Evolutionary conservation across 2,797 vertebrate genomes (phyloP).

Genomic region (Avahi laniger): DNA sequence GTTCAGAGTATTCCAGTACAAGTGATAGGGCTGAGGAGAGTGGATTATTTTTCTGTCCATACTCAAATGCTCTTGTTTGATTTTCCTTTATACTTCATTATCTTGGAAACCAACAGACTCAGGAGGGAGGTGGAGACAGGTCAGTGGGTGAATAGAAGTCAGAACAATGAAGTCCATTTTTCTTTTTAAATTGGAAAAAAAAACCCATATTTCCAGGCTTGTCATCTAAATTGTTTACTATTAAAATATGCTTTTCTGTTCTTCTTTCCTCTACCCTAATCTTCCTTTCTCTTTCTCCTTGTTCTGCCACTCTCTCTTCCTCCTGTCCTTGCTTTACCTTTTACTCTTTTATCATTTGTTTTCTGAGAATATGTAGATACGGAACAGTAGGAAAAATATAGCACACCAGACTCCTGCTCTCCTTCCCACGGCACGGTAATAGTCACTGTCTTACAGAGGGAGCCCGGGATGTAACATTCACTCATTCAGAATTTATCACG

Average conservation of each 20-base stretch:
- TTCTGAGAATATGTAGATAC: constrained; percentile 22
- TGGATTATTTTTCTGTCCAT: not conserved
- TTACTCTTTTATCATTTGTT: not conserved
- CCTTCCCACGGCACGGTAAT: not conserved
- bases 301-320: not conserved
- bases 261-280: not conserved
- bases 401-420: not conserved
- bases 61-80: not conserved
- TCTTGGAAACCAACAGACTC: not conserved
- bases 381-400: not conserved
- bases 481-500: not conserved
- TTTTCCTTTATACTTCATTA: not conserved
- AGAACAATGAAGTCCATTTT: constrained; percentile 1
- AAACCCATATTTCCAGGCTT: not conserved
- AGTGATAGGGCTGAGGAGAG: not conserved
- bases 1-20: not conserved
- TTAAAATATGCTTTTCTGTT: not conserved
- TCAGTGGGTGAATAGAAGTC: not conserved
- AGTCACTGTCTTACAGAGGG: not conserved
- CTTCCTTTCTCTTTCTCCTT: not conserved
- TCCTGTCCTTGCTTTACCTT: not conserved
- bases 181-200: constrained; percentile 10
- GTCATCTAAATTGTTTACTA: not conserved
- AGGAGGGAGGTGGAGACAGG: not conserved
- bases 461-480: not conserved